Base-by-base conservation (phyloP, 2,888 invertebrate species). In the Lobophora halterata region DNA sequence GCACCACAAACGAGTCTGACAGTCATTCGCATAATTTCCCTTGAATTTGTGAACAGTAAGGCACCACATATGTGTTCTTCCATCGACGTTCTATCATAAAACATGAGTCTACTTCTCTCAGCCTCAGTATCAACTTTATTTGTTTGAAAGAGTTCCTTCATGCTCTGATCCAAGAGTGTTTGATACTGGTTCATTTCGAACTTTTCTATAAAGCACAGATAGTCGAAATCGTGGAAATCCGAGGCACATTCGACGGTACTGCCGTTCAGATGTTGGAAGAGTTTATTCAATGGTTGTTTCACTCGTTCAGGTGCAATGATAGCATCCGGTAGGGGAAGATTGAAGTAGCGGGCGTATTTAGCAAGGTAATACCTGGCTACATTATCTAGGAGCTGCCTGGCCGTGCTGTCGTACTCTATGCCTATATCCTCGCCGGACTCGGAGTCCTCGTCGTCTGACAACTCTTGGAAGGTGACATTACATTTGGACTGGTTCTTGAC, bases 171-270 rank as follows among this genome's bases (percentile, higher is more conserved):
- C 1, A 87, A 61, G 1, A 67, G 52, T 0, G 58, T 55, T 32
- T 83, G 85, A 42, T 82, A 86, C 39, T 85, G 85, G 37, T 72
- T 79, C 23, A 86, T 46, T 55, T 87, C 87, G 31, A 85, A 80
- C 42, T 64, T 78, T 43, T 87, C 79, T 1, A 81, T 30, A 1
- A 71, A 56, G 31, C 60, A 71, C 3, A 86, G 52, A 28, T 77
- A 86, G 1, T 73, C 65, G 31, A 81, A 86, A 30, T 80, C 71
- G 24, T 83, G 73, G 23, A 71, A 82, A 31, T 71, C 62, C 3
- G 61, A 68, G 1, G 48, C 35, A 37, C 72, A 79, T 1, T 61
- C 57, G 0, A 76, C 75, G 1, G 62, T 64, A 18, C 33, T 60
- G 1, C 87, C 87, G 18, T 82, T 68, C 10, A 49, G 52, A 37